Evolutionary conservation across 2,113 vertebrate genomes (phyloP).

Genomic region (Apodemus sylvaticus): DNA sequence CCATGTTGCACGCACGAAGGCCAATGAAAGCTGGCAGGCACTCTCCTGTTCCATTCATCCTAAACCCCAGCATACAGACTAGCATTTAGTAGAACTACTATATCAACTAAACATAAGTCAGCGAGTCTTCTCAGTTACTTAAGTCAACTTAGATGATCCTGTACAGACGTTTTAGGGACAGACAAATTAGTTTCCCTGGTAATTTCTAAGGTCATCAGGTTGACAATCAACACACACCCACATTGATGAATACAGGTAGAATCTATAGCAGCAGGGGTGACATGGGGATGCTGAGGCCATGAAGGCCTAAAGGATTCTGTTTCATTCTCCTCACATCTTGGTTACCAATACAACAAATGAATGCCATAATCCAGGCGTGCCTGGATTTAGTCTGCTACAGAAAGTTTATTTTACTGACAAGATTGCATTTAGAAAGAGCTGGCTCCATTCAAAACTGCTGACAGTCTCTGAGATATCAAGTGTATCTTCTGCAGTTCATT

Average conservation of each 20-base stretch:
- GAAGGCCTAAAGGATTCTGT: neutral
- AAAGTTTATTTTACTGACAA: slow-evolving; percentile 47
- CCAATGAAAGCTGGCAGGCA: neutral
- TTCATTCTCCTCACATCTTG: no score
- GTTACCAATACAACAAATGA: neutral
- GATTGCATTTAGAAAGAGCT: neutral
- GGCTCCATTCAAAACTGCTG: slow-evolving; percentile 39
- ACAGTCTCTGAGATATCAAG: neutral
- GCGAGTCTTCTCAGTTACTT: neutral
- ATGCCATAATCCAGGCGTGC: neutral
- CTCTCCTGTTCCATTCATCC: neutral
- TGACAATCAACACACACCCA: neutral
- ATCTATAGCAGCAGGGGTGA: neutral
- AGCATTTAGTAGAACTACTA: neutral
- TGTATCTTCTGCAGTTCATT: slow-evolving; percentile 49
- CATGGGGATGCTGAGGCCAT: neutral
- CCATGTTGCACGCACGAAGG: neutral
- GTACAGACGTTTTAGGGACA: no score
- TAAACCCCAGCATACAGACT: neutral
- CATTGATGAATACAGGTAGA: neutral
- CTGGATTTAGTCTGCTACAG: neutral
- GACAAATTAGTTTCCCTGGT: no score
- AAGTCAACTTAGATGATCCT: neutral
- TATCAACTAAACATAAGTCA: no score
- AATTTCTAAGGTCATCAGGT: neutral